Conservation (phyloP, 2,888 invertebrate genomes). For the Diploptera punctata region DNA sequence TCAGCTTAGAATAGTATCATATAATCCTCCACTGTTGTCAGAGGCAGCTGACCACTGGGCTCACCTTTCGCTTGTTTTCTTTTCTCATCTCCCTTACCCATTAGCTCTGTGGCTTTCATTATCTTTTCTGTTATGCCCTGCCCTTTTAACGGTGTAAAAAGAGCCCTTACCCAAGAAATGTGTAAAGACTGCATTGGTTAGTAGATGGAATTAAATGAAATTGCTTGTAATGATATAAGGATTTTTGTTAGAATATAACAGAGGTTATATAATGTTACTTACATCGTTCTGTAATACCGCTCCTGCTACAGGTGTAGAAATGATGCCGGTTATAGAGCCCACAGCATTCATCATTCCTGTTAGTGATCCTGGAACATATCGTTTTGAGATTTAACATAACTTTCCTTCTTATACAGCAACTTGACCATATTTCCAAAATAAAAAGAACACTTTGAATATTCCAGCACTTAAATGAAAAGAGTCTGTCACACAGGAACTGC, state of each 20-base stretch:
- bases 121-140: neutral
- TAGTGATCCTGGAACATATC: conserved; percentile 44
- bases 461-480: too few species aligned
- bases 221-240: neutral
- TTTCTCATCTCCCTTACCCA: neutral
- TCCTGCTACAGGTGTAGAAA: conserved; percentile 44
- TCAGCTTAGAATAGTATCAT: too few species aligned
- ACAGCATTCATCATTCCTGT: conserved; percentile 45
- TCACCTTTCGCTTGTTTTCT: too few species aligned
- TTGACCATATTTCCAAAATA: too few species aligned
- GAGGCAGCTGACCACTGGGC: too few species aligned
- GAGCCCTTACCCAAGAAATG: neutral
- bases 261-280: conserved; percentile 16
- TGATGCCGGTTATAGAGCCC: conserved; percentile 43
- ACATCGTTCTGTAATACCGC: conserved; percentile 39
- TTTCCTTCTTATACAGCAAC: too few species aligned
- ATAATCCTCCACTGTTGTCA: too few species aligned
- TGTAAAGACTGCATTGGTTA: neutral
- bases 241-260: neutral
- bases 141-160: neutral
- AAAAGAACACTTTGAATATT: too few species aligned
- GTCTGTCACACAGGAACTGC: too few species aligned
- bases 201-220: neutral
- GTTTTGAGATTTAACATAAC: too few species aligned
- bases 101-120: neutral